Evolutionary conservation across 2,113 vertebrate genomes (phyloP), one percentile per base, ranked within the genome.

Genomic region (Zosterops borbonicus): DNA sequence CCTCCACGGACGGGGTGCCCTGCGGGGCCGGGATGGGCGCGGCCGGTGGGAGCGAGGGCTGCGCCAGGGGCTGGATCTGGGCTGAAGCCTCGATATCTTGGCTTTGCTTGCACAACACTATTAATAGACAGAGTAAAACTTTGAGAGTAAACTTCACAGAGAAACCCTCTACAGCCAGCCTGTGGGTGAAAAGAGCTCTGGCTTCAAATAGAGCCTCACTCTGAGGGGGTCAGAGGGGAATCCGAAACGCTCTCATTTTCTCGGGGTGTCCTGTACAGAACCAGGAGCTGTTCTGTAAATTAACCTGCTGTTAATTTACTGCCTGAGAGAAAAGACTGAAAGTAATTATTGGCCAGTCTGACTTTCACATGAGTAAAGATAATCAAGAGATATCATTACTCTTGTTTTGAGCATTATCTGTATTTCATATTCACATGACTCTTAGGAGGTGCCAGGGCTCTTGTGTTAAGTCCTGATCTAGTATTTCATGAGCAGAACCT

Each of bases 41-140:
- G 1, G 98, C 96, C 0, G 98, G 98, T 1, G 98, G 97, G 14
- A 99, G 96, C 3, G 98, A 96, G 0, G 98, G 95, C 53, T 99
- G 97, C 0, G 98, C 97, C 80, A 99, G 97, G 0, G 98, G 83
- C 73, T 96, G 95, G 65, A 97, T 97, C 79, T 95, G 96, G 0
- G 98, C 2, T 0, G 97, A 74, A 4, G 97, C 94, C 92, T 98
- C 98, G 9, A 98, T 73, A 2, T 99, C 99, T 39, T 98, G 99
- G 52, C 97, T 98, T n/a, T 99, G 99, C 92, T 99, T 99, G 97
- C 98, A 99, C 67, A 99, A 73, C 83, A 99, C 99, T 99, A 84
- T 17, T 74, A 39, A 39, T 11, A 55, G 87, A 92, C 91, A 73
- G 78, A 71, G 77, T 0, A 80, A 80, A 83, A 87, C 46, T 47